Conservation (phyloP, 2,888 invertebrate species). For the Heliconius cydno region DNA sequence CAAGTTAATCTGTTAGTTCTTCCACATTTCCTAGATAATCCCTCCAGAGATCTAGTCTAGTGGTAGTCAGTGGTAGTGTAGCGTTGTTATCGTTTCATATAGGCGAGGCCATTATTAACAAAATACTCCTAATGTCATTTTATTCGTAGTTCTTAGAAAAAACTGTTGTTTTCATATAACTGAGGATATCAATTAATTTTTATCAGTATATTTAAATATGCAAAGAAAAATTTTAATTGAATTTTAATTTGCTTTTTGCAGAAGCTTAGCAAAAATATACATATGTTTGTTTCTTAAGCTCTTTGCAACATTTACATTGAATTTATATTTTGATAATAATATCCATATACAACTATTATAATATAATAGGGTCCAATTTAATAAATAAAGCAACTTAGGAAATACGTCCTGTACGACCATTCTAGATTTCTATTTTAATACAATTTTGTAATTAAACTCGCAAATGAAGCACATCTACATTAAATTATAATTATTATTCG, state of each 20-base stretch:
- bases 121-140: conserved; percentile 70
- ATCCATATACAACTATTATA: neutral
- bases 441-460: neutral
- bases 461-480: neutral
- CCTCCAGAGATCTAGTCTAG: conserved; percentile 76
- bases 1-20: conserved; percentile 56
- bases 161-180: conserved; percentile 49
- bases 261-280: neutral
- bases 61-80: conserved; percentile 38
- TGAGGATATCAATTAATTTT: conserved; percentile 29
- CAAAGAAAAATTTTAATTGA: neutral
- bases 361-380: conserved; percentile 10
- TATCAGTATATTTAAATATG: neutral
- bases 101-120: conserved; percentile 76
- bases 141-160: conserved; percentile 60
- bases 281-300: neutral
- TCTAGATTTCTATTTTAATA: conserved; percentile 6
- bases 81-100: conserved; percentile 59
- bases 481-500: neutral
- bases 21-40: conserved; percentile 72
- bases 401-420: conserved; percentile 3
- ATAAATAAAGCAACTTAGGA: neutral
- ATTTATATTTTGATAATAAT: conserved; percentile 5
- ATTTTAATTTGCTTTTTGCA: neutral
- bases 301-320: neutral